Base-by-base conservation (phyloP, 1,140 invertebrate genomes). In the Zaprionus vittiger region DNA sequence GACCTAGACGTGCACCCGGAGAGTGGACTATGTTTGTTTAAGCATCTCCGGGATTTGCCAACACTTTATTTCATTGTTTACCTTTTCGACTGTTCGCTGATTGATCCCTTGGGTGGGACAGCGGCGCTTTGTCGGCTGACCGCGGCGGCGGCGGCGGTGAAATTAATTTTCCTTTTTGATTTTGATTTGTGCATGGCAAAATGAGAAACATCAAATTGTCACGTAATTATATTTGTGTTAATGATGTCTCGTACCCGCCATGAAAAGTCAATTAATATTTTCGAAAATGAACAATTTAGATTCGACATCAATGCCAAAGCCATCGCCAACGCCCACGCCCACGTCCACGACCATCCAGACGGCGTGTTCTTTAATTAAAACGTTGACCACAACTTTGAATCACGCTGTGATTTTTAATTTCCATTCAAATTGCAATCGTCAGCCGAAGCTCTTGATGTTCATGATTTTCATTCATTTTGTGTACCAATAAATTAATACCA, bases 201-300 rank as follows among this genome's bases (percentile, higher is more conserved):
- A 57, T 57, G 47, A 70, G 59, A 82, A 90, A 72, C 82, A 80
- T 78, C 82, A 85, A 90, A 90, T 90, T 90, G 85, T 90, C 85
- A 90, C 85, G 85, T 90, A 90, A 90, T 90, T 90, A 90, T 90
- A 90, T 90, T 90, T 90, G 77, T 79, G 73, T 81, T 91, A 90
- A 90, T 90, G 82, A 90, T 85, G 82, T 82, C 77, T 76, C 59
- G 77, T 69, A 67, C 79, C 64, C 60, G 73, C 81, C 77, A 80
- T 73, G 60, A 90, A 87, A 90, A 91, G 85, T 90, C 85, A 90
- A 90, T 90, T 90, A 90, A 90, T 85, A 89, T 81, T 86, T 83
- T 69, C 55, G 69, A 70, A 75, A 80, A 67, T 71, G 71, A 70
- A 69, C 77, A 79, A 84, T 84, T 84, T 79, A 77, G 79, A 89